phyloP scores from a whole-genome alignment of 2,888 invertebrate species.

The Hylaea fasciaria region DNA sequence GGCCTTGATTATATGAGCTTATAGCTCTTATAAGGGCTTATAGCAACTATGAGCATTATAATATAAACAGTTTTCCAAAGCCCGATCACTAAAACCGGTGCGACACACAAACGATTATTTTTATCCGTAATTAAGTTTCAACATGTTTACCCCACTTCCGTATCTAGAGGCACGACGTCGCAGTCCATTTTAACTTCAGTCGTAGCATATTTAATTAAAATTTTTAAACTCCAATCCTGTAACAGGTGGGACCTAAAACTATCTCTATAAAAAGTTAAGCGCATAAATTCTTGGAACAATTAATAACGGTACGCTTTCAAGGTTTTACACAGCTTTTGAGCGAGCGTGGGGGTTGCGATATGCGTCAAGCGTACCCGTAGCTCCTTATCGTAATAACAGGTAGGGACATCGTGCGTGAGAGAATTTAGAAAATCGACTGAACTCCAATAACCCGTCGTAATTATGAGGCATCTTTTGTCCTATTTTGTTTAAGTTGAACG shows the following conservation, averaged over 20 bases:
- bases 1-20: slow-evolving; percentile 11
- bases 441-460: too few relatives aligned
- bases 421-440: too few relatives aligned
- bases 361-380: too few relatives aligned
- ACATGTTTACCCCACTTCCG: not conserved
- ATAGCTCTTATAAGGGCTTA: not conserved
- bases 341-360: not conserved
- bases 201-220: slow-evolving; percentile 14
- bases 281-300: slow-evolving; percentile 24
- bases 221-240: slow-evolving; percentile 5
- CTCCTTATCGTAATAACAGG: too few relatives aligned
- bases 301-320: slow-evolving; percentile 27
- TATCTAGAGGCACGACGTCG: not conserved
- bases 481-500: too few relatives aligned
- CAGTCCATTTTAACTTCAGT: not conserved
- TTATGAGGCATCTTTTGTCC: too few relatives aligned
- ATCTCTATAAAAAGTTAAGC: slow-evolving; percentile 21
- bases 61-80: too few relatives aligned
- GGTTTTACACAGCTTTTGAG: slow-evolving; percentile 3
- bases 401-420: too few relatives aligned
- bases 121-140: too few relatives aligned
- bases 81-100: too few relatives aligned
- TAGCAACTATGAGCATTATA: not conserved
- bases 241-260: slow-evolving; percentile 19
- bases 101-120: too few relatives aligned